Conservation (phyloP, 1,140 invertebrate genomes). For the Paralvinella palmiformis region DNA sequence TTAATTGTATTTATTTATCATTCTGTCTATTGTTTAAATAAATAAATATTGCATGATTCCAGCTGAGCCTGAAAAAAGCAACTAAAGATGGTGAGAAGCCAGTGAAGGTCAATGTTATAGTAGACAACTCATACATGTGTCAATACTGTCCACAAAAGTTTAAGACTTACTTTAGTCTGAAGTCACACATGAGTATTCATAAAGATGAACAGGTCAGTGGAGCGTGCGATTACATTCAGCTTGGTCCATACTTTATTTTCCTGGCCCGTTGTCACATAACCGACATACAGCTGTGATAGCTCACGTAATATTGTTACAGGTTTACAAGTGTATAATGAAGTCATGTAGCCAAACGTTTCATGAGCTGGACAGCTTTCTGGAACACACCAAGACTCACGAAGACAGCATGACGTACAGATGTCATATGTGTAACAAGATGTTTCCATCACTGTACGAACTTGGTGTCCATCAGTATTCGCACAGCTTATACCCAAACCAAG, state of each 20-base stretch:
- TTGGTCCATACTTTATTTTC: too few relatives aligned
- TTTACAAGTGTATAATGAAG: conserved; percentile 63
- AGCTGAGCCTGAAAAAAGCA: too few relatives aligned
- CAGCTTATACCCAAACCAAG: conserved; percentile 51
- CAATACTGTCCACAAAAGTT: conserved; percentile 54
- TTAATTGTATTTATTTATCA: too few relatives aligned
- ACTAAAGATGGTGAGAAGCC: not conserved
- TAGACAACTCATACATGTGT: conserved; percentile 56
- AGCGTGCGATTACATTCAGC: too few relatives aligned
- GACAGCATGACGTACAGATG: conserved; percentile 60
- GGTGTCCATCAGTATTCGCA: conserved; percentile 62
- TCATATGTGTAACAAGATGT: conserved; percentile 59
- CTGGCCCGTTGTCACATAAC: too few relatives aligned
- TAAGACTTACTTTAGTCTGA: conserved; percentile 53
- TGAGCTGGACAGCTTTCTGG: conserved; percentile 60
- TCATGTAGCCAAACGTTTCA: conserved; percentile 59
- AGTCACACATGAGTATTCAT: conserved; percentile 55
- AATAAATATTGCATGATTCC: too few relatives aligned
- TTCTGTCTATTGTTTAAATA: too few relatives aligned
- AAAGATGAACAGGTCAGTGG: conserved; percentile 55
- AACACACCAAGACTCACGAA: conserved; percentile 57
- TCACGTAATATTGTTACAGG: too few relatives aligned
- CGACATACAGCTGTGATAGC: too few relatives aligned
- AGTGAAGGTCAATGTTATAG: conserved; percentile 39
- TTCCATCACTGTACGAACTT: conserved; percentile 58